Conservation (phyloP, 2,797 vertebrate species). For the Anguilla megastoma region DNA sequence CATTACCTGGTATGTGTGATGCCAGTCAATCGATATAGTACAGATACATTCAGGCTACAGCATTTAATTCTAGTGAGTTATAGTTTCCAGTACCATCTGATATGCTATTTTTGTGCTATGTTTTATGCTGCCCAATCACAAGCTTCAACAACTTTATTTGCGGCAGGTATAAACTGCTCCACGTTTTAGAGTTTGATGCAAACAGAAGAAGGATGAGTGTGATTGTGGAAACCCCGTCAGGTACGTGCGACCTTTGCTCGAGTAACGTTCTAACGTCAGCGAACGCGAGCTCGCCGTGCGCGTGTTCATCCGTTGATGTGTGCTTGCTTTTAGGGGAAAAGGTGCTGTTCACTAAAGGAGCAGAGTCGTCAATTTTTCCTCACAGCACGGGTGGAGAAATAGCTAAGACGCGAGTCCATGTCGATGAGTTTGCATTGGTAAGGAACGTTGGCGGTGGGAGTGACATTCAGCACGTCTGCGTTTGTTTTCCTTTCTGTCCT, state of each 20-base stretch:
- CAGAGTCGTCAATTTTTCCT: slow-evolving; percentile 92
- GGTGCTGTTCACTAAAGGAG: slow-evolving; percentile 94
- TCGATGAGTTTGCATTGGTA: slow-evolving; percentile 97
- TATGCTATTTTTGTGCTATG: background rate
- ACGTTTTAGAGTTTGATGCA: slow-evolving; percentile 93
- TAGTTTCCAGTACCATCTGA: background rate
- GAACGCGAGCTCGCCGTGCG: background rate
- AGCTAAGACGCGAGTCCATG: slow-evolving; percentile 90
- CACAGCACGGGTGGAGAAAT: slow-evolving; percentile 85
- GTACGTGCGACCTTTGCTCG: slow-evolving; percentile 61
- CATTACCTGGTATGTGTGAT: background rate
- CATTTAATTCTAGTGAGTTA: background rate
- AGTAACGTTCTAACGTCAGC: background rate
- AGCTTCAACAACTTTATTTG: slow-evolving; percentile 19
- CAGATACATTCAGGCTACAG: background rate
- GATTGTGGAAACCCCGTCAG: slow-evolving; percentile 87
- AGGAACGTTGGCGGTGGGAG: slow-evolving; percentile 45
- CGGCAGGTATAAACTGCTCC: slow-evolving; percentile 88
- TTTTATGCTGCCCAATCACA: background rate
- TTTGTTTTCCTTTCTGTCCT: background rate
- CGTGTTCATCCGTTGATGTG: background rate
- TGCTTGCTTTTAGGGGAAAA: slow-evolving; percentile 74
- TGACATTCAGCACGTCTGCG: background rate
- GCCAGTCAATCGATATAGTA: background rate
- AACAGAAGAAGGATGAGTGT: slow-evolving; percentile 95